Percentiles rank a stretch among this genome's conserved stretches.
Evolutionary conservation across 35 echinoderm and acorn worm species (phyloP).

Genomic region (Chiridota heheva): DNA sequence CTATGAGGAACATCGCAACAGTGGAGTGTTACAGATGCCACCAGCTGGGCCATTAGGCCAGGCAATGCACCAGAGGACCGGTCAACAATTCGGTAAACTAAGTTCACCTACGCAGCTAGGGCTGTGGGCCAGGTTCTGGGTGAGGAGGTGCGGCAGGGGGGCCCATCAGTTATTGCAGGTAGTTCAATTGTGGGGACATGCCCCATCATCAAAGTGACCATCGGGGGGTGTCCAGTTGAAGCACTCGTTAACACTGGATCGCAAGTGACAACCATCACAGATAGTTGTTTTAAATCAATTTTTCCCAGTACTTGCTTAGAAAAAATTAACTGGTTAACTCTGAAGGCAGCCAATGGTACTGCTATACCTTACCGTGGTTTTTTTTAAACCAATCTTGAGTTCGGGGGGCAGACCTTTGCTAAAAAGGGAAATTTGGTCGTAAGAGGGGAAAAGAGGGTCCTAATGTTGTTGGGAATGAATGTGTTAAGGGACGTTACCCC

Average conservation of each 20-base stretch:
- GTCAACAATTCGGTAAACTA: too few relatives aligned
- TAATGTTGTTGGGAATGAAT: background rate
- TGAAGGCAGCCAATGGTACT: background rate
- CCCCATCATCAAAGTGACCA: background rate
- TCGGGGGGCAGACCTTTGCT: background rate
- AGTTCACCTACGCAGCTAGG: too few relatives aligned
- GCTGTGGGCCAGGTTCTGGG: conserved; percentile 1
- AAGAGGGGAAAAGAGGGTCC: background rate
- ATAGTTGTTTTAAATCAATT: background rate
- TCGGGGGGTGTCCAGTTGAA: background rate
- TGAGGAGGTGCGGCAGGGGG: background rate
- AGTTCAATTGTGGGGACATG: conserved; percentile 4
- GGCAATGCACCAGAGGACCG: too few relatives aligned
- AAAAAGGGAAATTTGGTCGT: conserved; percentile 1
- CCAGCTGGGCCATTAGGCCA: too few relatives aligned
- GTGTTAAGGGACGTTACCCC: background rate
- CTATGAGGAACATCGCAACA: too few relatives aligned
- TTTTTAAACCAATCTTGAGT: conserved; percentile 4
- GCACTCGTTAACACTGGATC: conserved; percentile 36
- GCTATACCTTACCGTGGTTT: conserved; percentile 24
- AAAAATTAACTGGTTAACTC: background rate
- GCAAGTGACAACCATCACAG: conserved; percentile 26
- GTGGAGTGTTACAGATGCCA: too few relatives aligned
- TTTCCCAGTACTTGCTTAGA: background rate
- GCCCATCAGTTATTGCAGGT: background rate